Evolutionary conservation across 1,140 invertebrate genomes (phyloP).

Genomic region (Bicyclus anynana): DNA sequence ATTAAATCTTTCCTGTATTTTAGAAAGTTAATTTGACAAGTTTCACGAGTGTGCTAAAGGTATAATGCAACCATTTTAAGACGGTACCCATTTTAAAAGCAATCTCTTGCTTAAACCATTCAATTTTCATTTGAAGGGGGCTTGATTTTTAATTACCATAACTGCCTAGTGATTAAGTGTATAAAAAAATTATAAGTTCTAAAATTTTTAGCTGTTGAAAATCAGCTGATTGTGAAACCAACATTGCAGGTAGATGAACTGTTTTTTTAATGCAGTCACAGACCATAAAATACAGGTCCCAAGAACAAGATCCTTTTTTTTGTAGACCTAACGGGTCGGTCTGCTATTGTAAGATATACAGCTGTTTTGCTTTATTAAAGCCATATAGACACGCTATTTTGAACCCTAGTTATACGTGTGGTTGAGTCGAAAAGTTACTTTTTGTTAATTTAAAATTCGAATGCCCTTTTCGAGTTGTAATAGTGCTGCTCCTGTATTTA

Average conservation of each 20-base stretch:
- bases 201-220: no score
- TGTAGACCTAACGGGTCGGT: slow-evolving; percentile 22
- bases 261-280: slow-evolving; percentile 13
- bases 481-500: background rate
- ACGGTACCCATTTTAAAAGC: slow-evolving; percentile 1
- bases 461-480: background rate
- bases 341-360: slow-evolving; percentile 19
- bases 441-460: slow-evolving; percentile 1
- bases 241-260: slow-evolving; percentile 3
- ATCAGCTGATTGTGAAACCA: slow-evolving; percentile 22
- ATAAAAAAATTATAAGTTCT: no score
- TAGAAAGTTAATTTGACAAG: slow-evolving; percentile 48
- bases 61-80: slow-evolving; percentile 38
- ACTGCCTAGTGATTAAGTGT: background rate
- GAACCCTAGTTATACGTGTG: background rate
- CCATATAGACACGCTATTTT: slow-evolving; percentile 13
- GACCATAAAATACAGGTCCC: slow-evolving; percentile 2
- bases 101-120: background rate
- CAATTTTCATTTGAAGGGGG: background rate
- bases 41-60: slow-evolving; percentile 13
- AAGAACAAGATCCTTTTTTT: slow-evolving; percentile 9
- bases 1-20: slow-evolving; percentile 31
- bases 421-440: slow-evolving; percentile 5
- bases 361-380: slow-evolving; percentile 17
- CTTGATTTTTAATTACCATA: background rate